These are phyloP conservation scores for Natrix natrix DNA, from an alignment of 2,797 vertebrate species.

Conservation along the genomic window DNA sequence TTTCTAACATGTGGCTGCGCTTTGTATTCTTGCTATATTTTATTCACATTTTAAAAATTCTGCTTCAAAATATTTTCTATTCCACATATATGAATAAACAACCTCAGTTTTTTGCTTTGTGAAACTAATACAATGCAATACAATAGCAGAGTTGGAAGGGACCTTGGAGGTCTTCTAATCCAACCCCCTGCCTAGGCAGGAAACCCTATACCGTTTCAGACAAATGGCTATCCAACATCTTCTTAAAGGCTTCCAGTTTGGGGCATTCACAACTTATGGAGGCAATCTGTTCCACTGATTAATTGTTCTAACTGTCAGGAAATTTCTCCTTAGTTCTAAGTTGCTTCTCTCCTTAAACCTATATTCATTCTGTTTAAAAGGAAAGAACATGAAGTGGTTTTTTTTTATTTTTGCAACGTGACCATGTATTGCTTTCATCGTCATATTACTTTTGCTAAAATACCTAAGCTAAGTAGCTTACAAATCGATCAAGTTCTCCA, in stretches of 20 bases:
- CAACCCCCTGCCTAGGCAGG: no score
- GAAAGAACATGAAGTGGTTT: background rate
- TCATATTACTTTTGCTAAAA: background rate
- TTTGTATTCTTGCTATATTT: background rate
- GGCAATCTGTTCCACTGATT: no score
- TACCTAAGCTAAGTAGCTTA: background rate
- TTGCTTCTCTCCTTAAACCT: no score
- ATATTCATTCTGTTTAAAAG: background rate
- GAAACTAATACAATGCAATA: background rate
- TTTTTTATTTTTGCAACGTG: background rate
- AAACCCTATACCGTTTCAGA: no score
- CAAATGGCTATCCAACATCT: no score
- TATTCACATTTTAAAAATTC: background rate
- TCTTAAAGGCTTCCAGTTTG: no score
- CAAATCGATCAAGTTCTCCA: background rate
- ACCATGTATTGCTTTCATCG: background rate
- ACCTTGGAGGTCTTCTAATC: no score
- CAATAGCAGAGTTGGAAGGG: no score
- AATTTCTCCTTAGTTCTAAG: no score
- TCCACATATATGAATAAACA: background rate
- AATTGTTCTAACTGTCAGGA: no score
- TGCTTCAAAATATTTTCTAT: constrained; percentile 5
- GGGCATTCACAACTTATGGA: no score
- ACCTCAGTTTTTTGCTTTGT: background rate
- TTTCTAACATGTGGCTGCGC: background rate